Conservation (phyloP, 2,797 vertebrate genomes). For the Sebastes kiyomatsui region DNA sequence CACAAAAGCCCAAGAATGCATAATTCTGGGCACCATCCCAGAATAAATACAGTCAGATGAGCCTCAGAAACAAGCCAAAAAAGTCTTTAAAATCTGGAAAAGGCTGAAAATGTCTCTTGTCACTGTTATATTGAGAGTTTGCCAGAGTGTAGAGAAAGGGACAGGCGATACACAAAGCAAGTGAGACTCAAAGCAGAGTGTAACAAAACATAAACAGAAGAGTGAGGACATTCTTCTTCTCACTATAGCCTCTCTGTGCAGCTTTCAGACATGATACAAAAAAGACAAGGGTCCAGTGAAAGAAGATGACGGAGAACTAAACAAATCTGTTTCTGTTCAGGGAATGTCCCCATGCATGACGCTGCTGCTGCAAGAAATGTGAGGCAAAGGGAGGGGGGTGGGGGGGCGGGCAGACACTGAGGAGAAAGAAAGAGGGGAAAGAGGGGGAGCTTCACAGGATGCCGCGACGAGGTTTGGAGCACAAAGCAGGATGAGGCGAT, state of each 20-base stretch:
- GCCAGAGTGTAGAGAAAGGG: constrained; percentile 23
- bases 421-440: constrained; percentile 49
- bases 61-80: constrained; percentile 48
- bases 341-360: constrained; percentile 75
- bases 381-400: neutral
- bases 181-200: constrained; percentile 40
- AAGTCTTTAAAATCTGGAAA: constrained; percentile 48
- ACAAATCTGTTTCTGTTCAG: constrained; percentile 82
- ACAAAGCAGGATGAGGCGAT: constrained; percentile 74
- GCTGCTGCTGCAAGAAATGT: constrained; percentile 47
- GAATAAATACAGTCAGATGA: constrained; percentile 46
- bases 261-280: constrained; percentile 57
- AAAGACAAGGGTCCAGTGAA: constrained; percentile 54
- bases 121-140: constrained; percentile 40
- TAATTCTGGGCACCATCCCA: constrained; percentile 59
- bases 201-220: constrained; percentile 52
- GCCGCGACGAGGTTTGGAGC: constrained; percentile 48
- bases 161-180: constrained; percentile 13
- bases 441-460: constrained; percentile 51
- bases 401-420: neutral
- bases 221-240: constrained; percentile 55
- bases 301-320: constrained; percentile 67
- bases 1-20: constrained; percentile 58
- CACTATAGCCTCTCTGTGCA: constrained; percentile 53
- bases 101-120: constrained; percentile 50